phyloP scores from a whole-genome alignment of 1,140 invertebrate species.

The Orchestia grillus region DNA sequence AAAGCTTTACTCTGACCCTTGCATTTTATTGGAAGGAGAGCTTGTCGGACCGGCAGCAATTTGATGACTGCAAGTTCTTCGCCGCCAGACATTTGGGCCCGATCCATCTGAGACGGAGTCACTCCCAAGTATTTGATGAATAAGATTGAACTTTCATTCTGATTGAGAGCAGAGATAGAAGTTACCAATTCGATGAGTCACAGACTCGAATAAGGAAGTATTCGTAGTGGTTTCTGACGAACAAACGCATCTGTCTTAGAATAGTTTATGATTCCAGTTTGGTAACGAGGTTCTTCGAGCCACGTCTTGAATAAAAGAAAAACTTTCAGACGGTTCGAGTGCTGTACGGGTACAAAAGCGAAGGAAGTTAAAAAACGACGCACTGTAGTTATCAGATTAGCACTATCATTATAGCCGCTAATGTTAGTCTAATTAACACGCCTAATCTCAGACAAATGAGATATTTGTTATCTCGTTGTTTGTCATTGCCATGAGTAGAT shows the following conservation, averaged over 20 bases:
- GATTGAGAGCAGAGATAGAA: constrained; percentile 1
- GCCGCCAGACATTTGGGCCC: neutral
- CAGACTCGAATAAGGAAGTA: neutral
- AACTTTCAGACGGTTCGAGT: neutral
- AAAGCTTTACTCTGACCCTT: constrained; percentile 36
- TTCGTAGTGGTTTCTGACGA: neutral
- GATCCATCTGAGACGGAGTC: constrained; percentile 3
- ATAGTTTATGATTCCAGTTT: neutral
- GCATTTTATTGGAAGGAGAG: constrained; percentile 50
- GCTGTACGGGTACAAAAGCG: neutral
- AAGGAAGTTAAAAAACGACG: neutral
- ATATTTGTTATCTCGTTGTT: too few relatives aligned
- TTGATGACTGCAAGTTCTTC: constrained; percentile 43
- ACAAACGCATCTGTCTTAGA: neutral
- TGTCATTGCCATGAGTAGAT: too few relatives aligned
- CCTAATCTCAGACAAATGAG: too few relatives aligned
- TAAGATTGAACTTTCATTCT: constrained; percentile 19
- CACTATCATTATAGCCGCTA: too few relatives aligned
- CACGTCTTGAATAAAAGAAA: neutral
- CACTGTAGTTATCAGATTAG: neutral
- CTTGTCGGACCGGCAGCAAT: constrained; percentile 29
- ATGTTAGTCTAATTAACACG: too few relatives aligned
- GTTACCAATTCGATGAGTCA: neutral
- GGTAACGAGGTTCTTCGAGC: neutral
- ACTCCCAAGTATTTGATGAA: constrained; percentile 30